These are phyloP conservation scores for Ciconia maguari DNA, from an alignment of 2,113 vertebrate genomes.

Conservation along the genomic window DNA sequence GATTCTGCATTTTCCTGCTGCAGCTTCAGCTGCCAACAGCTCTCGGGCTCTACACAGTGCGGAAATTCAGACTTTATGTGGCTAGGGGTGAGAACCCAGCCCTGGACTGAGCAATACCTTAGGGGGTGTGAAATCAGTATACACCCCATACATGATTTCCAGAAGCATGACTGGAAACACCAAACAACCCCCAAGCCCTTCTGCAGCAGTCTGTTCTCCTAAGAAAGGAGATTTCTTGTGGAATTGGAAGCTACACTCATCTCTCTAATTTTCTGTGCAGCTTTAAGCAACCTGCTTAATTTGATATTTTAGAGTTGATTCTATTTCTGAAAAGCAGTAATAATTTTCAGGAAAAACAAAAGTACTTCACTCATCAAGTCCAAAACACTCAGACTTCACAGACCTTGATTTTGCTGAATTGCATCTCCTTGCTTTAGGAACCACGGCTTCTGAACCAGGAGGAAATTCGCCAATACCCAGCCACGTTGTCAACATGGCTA, in stretches of 20 bases:
- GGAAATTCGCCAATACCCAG: neutral
- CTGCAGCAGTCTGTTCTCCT: neutral
- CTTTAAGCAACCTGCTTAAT: neutral
- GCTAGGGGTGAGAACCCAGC: neutral
- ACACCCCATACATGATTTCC: neutral
- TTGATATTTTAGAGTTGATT: neutral
- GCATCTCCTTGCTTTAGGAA: neutral
- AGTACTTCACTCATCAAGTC: neutral
- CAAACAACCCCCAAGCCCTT: neutral
- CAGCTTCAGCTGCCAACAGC: neutral
- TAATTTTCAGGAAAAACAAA: neutral
- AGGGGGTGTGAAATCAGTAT: neutral
- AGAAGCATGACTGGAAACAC: neutral
- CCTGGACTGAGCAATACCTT: neutral
- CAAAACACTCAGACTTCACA: neutral
- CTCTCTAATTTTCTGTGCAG: neutral
- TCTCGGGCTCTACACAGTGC: accelerated
- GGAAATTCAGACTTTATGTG: neutral
- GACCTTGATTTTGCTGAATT: neutral
- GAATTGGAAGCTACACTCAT: neutral
- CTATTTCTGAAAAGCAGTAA: neutral
- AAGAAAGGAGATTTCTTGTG: neutral
- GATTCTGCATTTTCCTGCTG: neutral
- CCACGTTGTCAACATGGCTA: accelerated
- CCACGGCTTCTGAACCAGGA: neutral